Conservation (phyloP, 2,888 invertebrate genomes). For the Penaeus monodon region DNA sequence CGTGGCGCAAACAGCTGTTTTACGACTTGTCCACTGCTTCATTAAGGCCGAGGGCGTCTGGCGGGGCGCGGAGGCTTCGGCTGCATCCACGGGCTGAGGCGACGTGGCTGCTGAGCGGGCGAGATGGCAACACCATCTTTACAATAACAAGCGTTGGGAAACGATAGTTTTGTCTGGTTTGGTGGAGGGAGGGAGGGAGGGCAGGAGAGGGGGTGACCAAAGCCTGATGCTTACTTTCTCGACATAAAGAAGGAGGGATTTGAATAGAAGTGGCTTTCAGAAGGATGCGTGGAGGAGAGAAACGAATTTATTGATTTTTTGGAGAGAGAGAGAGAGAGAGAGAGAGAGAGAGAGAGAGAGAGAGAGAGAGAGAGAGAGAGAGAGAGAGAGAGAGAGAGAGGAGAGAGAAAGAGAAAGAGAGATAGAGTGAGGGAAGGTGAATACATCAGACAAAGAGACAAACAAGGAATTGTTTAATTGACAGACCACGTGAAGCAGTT, state of each 20-base stretch:
- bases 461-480: no score
- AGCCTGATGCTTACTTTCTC: not conserved
- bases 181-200: not conserved
- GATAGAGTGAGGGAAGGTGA: not conserved
- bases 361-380: not conserved
- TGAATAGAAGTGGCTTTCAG: not conserved
- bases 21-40: not conserved
- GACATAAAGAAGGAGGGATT: not conserved
- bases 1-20: slow-evolving; percentile 29
- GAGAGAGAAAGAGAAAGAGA: not conserved
- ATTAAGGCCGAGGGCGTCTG: not conserved
- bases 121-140: no score
- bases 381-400: not conserved
- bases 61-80: not conserved
- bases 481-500: no score
- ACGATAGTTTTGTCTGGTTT: no score
- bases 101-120: no score
- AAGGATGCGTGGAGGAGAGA: not conserved
- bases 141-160: no score
- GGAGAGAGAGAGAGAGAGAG: slow-evolving; percentile 14
- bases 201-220: slow-evolving; percentile 3
- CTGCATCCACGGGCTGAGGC: not conserved
- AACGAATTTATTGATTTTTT: not conserved
- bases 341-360: slow-evolving; percentile 14
- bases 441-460: no score